phyloP scores from a whole-genome alignment of 2,797 vertebrate genomes.

The Cygnus olor region DNA sequence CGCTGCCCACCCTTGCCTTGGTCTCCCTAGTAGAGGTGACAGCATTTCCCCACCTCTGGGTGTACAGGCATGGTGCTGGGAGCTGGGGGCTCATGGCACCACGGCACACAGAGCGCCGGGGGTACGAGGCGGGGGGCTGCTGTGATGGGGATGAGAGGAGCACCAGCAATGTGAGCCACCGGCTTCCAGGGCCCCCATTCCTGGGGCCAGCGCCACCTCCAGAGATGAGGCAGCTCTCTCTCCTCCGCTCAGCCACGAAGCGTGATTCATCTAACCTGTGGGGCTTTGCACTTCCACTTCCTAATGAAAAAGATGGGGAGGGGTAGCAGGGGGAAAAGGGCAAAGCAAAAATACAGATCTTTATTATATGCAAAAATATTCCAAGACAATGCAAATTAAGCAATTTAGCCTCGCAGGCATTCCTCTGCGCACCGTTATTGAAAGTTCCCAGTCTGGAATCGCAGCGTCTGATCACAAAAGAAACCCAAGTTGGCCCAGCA shows the following conservation, averaged over 20 bases:
- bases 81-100: background rate
- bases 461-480: background rate
- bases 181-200: accelerated
- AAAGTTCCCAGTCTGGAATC: constrained; percentile 33
- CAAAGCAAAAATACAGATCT: background rate
- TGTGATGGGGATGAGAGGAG: background rate
- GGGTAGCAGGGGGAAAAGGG: background rate
- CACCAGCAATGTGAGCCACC: background rate
- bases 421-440: background rate
- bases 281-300: background rate
- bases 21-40: background rate
- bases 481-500: background rate
- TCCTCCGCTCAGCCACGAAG: accelerated
- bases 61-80: accelerated
- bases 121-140: too few relatives aligned
- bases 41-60: accelerated
- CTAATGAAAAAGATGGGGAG: background rate
- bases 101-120: accelerated
- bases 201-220: accelerated
- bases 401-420: constrained; percentile 54
- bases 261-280: background rate
- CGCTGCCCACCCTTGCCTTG: accelerated
- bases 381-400: constrained; percentile 62
- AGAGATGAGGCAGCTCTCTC: background rate
- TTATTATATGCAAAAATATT: constrained; percentile 65